Percentiles rank a stretch among this genome's conserved stretches.
Conservation (phyloP, 2,113 vertebrate species). For the Amazona guildingii region DNA sequence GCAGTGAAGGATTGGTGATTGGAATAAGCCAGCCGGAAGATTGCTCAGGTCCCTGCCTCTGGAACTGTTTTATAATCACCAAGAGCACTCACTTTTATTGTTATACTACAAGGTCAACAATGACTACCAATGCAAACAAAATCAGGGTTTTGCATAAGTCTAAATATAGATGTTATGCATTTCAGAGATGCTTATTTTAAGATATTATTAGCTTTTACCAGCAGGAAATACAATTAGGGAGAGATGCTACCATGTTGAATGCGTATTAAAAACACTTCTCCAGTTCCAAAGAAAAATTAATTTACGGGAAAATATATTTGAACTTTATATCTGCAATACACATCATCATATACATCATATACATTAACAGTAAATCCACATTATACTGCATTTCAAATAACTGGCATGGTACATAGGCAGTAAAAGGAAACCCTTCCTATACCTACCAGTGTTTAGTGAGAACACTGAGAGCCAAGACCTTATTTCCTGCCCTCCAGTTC, state of each 20-base stretch:
- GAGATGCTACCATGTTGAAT: neutral
- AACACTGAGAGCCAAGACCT: neutral
- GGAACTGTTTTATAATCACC: neutral
- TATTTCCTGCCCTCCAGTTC: constrained; percentile 7
- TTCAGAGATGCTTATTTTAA: neutral
- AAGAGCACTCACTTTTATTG: neutral
- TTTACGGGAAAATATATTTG: neutral
- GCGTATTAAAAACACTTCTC: neutral
- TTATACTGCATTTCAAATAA: neutral
- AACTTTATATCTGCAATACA: neutral
- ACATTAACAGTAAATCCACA: neutral
- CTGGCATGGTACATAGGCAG: neutral
- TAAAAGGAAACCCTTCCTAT: neutral
- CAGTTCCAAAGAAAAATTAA: neutral
- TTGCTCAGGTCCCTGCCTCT: neutral
- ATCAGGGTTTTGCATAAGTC: neutral
- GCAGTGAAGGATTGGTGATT: fast-evolving
- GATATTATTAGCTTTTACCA: neutral
- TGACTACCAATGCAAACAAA: neutral
- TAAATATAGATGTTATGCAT: neutral
- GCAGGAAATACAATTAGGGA: neutral
- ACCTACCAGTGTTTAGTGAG: neutral
- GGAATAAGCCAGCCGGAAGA: neutral
- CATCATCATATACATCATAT: neutral
- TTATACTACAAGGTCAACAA: neutral